These are phyloP conservation scores for Drosophila rubida DNA, from an alignment of 2,888 invertebrate genomes.

Conservation along the genomic window DNA sequence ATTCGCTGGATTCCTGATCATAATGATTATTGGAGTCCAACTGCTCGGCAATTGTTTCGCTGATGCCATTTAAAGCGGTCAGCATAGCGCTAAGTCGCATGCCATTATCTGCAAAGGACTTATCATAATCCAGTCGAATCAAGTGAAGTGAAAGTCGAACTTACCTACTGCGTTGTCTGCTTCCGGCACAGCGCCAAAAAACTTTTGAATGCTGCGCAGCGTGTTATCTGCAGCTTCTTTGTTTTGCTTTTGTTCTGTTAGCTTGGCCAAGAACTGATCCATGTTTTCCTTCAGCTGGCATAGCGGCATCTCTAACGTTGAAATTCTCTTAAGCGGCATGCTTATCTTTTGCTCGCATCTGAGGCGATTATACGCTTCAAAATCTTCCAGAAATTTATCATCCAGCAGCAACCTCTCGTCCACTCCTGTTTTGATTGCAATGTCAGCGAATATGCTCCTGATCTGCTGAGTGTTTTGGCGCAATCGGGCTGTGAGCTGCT, in stretches of 20 bases:
- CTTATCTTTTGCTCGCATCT: conserved; percentile 51
- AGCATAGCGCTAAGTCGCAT: conserved; percentile 65
- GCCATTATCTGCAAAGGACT: conserved; percentile 15
- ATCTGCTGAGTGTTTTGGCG: conserved; percentile 60
- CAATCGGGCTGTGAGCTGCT: conserved; percentile 51
- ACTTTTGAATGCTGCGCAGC: conserved; percentile 47
- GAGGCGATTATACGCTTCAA: conserved; percentile 58
- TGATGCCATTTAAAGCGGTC: conserved; percentile 69
- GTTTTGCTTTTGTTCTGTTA: conserved; percentile 67
- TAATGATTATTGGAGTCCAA: conserved; percentile 69
- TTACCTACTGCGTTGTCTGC: conserved; percentile 25
- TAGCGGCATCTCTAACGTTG: conserved; percentile 59
- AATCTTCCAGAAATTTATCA: conserved; percentile 63
- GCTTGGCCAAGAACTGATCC: conserved; percentile 75
- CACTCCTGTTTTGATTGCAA: conserved; percentile 56
- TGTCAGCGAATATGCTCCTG: conserved; percentile 37
- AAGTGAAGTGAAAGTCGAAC: not conserved
- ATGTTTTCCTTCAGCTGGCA: conserved; percentile 68
- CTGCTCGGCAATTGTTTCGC: conserved; percentile 71
- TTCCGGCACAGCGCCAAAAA: conserved; percentile 32
- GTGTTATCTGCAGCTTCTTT: conserved; percentile 69
- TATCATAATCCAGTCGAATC: not conserved
- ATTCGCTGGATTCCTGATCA: conserved; percentile 63
- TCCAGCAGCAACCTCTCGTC: conserved; percentile 47
- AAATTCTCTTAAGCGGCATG: conserved; percentile 40